Conservation (phyloP, 2,113 vertebrate species). For the Edolisoma coerulescens region DNA sequence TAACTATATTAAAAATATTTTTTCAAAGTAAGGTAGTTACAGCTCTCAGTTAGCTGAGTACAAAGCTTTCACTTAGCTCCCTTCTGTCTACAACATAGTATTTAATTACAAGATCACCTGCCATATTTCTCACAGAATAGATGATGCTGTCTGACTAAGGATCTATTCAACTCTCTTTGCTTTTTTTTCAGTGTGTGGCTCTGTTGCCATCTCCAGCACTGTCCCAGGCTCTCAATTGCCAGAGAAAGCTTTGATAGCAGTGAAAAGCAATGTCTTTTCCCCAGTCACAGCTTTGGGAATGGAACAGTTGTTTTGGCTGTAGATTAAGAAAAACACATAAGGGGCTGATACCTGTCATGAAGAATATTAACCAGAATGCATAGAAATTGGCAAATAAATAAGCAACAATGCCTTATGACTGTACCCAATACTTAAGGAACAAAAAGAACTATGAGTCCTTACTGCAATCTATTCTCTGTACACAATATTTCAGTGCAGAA, state of each 20-base stretch:
- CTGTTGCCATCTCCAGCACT: background rate
- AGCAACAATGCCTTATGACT: background rate
- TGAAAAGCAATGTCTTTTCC: background rate
- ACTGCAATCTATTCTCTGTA: background rate
- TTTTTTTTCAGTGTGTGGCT: background rate
- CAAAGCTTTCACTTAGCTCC: background rate
- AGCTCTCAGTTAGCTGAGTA: background rate
- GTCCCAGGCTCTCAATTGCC: background rate
- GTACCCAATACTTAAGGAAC: background rate
- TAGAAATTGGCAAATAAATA: background rate
- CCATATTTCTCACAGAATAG: background rate
- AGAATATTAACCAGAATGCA: background rate
- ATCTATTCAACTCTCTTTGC: background rate
- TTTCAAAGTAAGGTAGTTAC: background rate
- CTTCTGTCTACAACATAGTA: background rate
- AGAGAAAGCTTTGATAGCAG: background rate
- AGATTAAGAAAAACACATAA: background rate
- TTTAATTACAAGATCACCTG: background rate
- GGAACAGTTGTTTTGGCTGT: background rate
- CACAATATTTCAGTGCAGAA: background rate
- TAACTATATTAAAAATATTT: background rate
- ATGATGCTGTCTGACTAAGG: background rate
- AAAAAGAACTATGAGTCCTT: background rate
- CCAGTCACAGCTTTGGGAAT: background rate
- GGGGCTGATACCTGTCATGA: background rate